These are phyloP conservation scores for Engystomops pustulosus DNA, from an alignment of 2,113 vertebrate genomes.

Conservation along the genomic window DNA sequence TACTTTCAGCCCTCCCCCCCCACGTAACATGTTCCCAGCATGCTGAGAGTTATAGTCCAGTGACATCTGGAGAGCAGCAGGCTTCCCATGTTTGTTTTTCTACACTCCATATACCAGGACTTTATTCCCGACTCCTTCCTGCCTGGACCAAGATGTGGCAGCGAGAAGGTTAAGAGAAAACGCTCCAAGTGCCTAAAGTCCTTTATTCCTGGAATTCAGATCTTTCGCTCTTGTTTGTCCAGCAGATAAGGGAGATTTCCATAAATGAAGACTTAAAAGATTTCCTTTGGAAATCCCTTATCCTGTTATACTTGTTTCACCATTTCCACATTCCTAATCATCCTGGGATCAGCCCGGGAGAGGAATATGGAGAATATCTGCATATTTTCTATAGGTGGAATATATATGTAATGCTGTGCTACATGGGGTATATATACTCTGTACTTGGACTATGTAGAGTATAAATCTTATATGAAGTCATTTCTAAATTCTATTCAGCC, in stretches of 20 bases:
- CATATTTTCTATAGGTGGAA: background rate
- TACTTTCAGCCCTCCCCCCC: too few relatives aligned
- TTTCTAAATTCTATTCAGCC: too few relatives aligned
- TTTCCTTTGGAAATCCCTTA: constrained; percentile 58
- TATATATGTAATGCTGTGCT: background rate
- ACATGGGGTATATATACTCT: background rate
- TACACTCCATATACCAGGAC: background rate
- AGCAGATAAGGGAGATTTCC: constrained; percentile 57
- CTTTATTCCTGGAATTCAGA: constrained; percentile 52
- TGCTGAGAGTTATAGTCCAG: constrained; percentile 4
- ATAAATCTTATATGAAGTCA: too few relatives aligned
- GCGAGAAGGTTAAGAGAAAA: constrained; percentile 14
- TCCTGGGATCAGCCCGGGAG: background rate
- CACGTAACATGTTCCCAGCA: background rate
- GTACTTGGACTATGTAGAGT: too few relatives aligned
- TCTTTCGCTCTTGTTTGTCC: constrained; percentile 47
- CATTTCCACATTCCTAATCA: constrained; percentile 35
- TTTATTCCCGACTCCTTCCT: background rate
- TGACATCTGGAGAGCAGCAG: background rate
- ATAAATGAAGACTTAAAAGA: constrained; percentile 60
- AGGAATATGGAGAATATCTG: background rate
- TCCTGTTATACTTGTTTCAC: constrained; percentile 47
- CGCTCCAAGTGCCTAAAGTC: constrained; percentile 8
- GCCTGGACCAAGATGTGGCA: background rate
- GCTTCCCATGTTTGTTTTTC: background rate